Conservation (phyloP, 1,140 invertebrate species). For the Pachypeltis micranthus region DNA sequence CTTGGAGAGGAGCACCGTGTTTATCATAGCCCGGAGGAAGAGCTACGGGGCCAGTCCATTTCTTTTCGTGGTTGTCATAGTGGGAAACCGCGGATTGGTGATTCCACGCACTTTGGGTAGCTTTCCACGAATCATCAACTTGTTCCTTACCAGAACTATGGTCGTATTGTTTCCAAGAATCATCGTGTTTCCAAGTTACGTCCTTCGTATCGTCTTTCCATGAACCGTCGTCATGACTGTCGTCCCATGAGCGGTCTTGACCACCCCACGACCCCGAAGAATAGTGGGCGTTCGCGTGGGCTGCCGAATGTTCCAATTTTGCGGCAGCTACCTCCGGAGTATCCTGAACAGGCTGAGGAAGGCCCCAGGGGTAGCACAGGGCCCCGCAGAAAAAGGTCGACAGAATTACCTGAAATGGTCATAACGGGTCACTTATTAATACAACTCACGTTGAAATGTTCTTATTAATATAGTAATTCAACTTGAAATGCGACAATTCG, state of each 20-base stretch:
- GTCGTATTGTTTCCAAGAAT: constrained; percentile 4
- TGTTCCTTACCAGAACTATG: constrained; percentile 4
- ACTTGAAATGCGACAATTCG: no score
- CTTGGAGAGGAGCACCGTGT: constrained; percentile 29
- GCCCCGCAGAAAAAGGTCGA: no score
- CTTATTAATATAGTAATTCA: no score
- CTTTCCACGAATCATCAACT: constrained; percentile 1
- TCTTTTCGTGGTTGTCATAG: neutral
- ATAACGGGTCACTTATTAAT: no score
- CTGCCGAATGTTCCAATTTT: constrained; percentile 24
- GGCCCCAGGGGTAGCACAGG: neutral
- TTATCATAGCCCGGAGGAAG: constrained; percentile 37
- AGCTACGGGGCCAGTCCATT: constrained; percentile 36
- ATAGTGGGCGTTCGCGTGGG: constrained; percentile 3
- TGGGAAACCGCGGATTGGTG: no score
- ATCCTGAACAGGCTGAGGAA: constrained; percentile 17
- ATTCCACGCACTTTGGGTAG: neutral
- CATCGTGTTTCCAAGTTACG: constrained; percentile 8
- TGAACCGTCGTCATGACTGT: neutral
- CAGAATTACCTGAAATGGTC: no score
- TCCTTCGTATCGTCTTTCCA: neutral
- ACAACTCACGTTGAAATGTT: no score
- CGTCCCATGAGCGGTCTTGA: neutral
- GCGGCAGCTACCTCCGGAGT: constrained; percentile 22
- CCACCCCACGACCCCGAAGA: neutral